Conservation (phyloP, 2,888 invertebrate species). For the Eumerus sabulonum region DNA sequence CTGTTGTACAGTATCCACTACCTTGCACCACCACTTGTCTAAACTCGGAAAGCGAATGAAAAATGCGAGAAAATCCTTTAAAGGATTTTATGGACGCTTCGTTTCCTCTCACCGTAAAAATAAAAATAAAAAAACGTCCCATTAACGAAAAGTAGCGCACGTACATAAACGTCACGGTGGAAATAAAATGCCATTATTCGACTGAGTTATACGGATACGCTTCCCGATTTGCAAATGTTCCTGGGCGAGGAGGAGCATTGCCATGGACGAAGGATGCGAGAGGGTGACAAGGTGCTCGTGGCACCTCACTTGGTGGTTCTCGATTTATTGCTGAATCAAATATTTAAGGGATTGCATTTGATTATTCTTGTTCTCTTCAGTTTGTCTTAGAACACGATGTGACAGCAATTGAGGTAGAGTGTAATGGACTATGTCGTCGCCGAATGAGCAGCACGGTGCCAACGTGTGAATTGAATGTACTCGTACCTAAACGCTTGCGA, state of each 20-base stretch:
- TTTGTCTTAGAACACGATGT: neutral
- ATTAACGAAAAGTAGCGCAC: neutral
- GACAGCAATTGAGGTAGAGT: neutral
- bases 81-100: no score
- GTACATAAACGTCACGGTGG: slow-evolving; percentile 13
- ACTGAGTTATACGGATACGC: slow-evolving; percentile 25
- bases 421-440: neutral
- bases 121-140: neutral
- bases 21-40: no score
- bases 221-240: slow-evolving; percentile 17
- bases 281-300: no score
- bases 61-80: no score
- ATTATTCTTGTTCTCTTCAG: neutral
- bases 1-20: no score
- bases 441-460: neutral
- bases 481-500: no score
- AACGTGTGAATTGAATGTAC: no score
- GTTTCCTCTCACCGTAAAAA: no score
- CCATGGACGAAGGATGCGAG: no score
- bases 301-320: neutral
- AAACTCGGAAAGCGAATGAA: no score
- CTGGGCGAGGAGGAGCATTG: no score
- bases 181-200: slow-evolving; percentile 40
- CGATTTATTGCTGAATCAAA: slow-evolving; percentile 6
- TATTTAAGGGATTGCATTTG: neutral